phyloP scores from a whole-genome alignment of 2,888 invertebrate species.

The Urechis unicinctus region DNA sequence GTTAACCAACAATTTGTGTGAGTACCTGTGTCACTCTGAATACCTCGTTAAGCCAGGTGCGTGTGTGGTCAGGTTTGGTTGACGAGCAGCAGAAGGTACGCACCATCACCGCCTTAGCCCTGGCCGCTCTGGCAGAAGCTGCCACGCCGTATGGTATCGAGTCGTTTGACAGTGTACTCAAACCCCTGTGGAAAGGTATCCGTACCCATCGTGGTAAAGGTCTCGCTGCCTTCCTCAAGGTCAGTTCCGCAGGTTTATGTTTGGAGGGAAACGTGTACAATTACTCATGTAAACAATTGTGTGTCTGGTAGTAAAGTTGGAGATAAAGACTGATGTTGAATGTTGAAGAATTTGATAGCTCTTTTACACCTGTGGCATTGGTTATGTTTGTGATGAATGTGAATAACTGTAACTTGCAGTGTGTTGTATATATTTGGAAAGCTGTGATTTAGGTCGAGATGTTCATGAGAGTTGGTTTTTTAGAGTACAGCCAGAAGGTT shows the following conservation, averaged over 20 bases:
- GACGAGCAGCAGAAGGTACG: slow-evolving; percentile 99
- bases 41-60: too few relatives aligned
- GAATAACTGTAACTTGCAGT: too few relatives aligned
- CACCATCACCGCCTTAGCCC: slow-evolving; percentile 95
- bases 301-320: too few relatives aligned
- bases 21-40: not conserved
- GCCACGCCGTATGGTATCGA: slow-evolving; percentile 99
- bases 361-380: too few relatives aligned
- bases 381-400: too few relatives aligned
- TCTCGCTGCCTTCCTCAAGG: slow-evolving; percentile 23
- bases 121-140: slow-evolving; percentile 97
- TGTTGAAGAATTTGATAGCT: too few relatives aligned
- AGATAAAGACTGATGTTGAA: too few relatives aligned
- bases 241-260: not conserved
- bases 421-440: too few relatives aligned
- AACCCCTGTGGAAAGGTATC: slow-evolving; percentile 99
- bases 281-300: slow-evolving; percentile 55
- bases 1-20: not conserved
- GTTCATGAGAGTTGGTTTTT: too few relatives aligned
- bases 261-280: slow-evolving; percentile 62
- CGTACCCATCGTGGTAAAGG: slow-evolving; percentile 67
- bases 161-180: slow-evolving; percentile 97
- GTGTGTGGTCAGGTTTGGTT: slow-evolving; percentile 63
- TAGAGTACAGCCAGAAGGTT: too few relatives aligned
- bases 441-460: too few relatives aligned